Evolutionary conservation across 2,113 vertebrate genomes (phyloP).

Genomic region (Clupea harengus): DNA sequence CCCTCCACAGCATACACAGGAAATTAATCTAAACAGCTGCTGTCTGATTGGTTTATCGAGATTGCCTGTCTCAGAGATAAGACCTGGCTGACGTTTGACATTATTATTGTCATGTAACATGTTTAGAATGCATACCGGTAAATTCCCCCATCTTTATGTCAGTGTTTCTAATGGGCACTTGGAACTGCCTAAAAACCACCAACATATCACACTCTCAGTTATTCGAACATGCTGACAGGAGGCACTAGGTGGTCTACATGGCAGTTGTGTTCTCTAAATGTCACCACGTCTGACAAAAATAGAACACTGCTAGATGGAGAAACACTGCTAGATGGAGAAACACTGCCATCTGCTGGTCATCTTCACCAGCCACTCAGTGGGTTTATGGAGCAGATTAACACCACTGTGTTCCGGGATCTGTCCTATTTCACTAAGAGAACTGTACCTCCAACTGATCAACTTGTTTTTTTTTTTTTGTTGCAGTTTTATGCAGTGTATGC

Average conservation of each 20-base stretch:
- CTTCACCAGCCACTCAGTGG: neutral
- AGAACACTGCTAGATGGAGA: neutral
- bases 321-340: constrained; percentile 51
- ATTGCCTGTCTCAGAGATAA: neutral
- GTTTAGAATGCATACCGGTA: neutral
- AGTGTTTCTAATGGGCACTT: neutral
- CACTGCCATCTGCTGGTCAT: constrained; percentile 59
- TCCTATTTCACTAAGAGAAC: constrained; percentile 12
- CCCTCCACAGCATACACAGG: neutral
- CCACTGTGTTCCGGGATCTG: neutral
- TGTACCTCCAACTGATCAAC: neutral
- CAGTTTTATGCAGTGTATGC: constrained; percentile 94
- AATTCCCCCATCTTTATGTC: neutral
- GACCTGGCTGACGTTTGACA: neutral
- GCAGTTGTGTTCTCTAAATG: neutral
- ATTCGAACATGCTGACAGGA: neutral
- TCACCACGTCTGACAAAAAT: neutral
- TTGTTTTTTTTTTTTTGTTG: constrained; percentile 25
- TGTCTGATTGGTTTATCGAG: neutral
- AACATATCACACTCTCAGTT: neutral
- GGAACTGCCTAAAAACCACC: neutral
- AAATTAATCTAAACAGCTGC: neutral
- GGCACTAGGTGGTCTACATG: neutral
- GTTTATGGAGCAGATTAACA: neutral
- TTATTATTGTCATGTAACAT: neutral